A percentile compares a stretch with the other conserved stretches of the same genome.
Evolutionary conservation across 2,113 vertebrate genomes (phyloP).

Genomic region (Chiloscyllium plagiosum): DNA sequence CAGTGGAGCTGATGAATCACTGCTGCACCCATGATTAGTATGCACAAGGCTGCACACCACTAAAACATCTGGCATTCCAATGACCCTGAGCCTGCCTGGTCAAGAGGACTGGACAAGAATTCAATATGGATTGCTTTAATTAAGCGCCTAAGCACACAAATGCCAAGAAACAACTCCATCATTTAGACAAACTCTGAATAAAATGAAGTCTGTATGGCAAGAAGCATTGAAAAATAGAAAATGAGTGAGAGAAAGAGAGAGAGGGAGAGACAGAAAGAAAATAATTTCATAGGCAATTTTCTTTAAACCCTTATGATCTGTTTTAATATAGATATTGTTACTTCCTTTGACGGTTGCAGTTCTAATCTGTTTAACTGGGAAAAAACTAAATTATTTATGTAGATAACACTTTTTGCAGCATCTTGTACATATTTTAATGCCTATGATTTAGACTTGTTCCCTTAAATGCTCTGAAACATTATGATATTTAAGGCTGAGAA

Average conservation of each 20-base stretch:
- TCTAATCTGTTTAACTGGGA: conserved; percentile 22
- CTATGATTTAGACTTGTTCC: background rate
- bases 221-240: conserved; percentile 33
- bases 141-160: conserved; percentile 70
- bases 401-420: background rate
- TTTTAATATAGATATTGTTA: background rate
- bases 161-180: conserved; percentile 68
- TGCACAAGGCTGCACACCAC: conserved; percentile 60
- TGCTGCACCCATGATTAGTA: conserved; percentile 67
- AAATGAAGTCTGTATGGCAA: conserved; percentile 54
- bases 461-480: conserved; percentile 25
- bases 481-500: conserved; percentile 39
- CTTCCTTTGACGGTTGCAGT: conserved; percentile 3
- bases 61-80: conserved; percentile 74
- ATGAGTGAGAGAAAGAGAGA: conserved; percentile 16
- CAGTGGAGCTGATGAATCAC: conserved; percentile 68
- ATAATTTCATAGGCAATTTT: conserved; percentile 18
- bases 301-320: background rate
- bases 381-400: conserved; percentile 31
- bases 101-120: conserved; percentile 74
- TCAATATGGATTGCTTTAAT: conserved; percentile 76
- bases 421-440: background rate
- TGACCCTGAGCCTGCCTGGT: conserved; percentile 67
- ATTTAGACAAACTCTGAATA: conserved; percentile 59
- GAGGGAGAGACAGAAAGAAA: background rate